Conservation (phyloP, 2,113 vertebrate species). For the Choloepus hoffmanni region DNA sequence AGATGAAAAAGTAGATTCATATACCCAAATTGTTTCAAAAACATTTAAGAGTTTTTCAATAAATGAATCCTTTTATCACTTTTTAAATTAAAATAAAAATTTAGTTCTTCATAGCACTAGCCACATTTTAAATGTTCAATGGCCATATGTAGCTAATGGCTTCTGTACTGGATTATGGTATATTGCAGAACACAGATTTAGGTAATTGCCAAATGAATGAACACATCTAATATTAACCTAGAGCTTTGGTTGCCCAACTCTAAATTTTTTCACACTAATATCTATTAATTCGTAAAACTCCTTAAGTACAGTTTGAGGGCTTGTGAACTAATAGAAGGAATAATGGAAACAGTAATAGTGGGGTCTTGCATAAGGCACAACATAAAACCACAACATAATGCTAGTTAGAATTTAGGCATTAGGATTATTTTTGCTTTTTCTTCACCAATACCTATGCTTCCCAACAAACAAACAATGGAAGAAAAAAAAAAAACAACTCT, state of each 20-base stretch:
- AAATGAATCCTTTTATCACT: background rate
- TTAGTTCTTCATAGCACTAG: background rate
- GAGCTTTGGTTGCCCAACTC: background rate
- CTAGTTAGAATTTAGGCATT: background rate
- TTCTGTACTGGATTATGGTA: background rate
- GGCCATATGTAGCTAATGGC: background rate
- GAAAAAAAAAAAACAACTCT: background rate
- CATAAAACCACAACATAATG: background rate
- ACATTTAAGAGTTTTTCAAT: background rate
- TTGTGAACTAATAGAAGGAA: background rate
- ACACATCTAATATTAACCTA: background rate
- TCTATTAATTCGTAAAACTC: background rate
- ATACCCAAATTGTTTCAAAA: background rate
- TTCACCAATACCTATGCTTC: background rate
- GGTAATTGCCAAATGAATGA: background rate
- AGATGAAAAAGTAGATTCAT: conserved; percentile 4
- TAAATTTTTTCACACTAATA: background rate
- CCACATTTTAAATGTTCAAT: background rate
- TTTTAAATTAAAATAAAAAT: conserved; percentile 46
- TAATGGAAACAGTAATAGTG: background rate
- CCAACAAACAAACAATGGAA: background rate
- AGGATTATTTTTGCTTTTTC: background rate
- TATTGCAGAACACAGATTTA: background rate
- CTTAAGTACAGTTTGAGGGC: background rate
- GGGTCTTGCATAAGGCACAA: background rate